Base-by-base conservation (phyloP, 2,797 vertebrate species). In the Tolypeutes matacus region DNA sequence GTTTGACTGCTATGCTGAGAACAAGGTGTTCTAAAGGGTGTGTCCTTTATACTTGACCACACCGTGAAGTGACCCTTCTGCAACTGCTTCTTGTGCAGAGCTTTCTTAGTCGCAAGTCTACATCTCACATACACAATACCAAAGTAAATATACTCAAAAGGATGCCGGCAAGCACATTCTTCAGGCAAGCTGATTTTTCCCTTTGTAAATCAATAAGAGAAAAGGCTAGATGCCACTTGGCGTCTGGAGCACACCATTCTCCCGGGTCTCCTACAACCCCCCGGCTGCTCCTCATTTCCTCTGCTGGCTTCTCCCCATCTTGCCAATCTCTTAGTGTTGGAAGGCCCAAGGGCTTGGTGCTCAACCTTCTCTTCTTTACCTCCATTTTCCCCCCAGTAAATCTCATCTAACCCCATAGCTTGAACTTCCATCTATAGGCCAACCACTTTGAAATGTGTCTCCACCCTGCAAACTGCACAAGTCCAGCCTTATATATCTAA, bases 1-100 rank as follows among this genome's bases (percentile, higher is more conserved):
- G 14, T 34, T 29, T 6, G 6, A 62, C 2, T 21, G 46, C 21
- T 53, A 27, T 0, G 0, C 1, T 1, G 15, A 62, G 56, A 87
- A 82, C 7, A 5, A 31, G 3, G 56, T 51, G 34, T 53, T 80
- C 51, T 56, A 36, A 64, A 27, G 81, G 85, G 21, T 10, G 4
- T 15, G 8, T 10, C 42, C 34, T 31, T 51, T 31, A n/a, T 7
- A 25, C 53, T 0, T 0, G 27, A 70, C 12, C n/a, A 46, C 17
- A 49, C 3, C 0, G 53, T 7, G 2, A 56, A 21, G 34, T 36
- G 46, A 78, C 27, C 21, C 23, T 17, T 25, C 0, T 14, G 27
- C 31, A 51, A 78, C 23, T 7, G 7, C 60, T 70, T 72, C 92
- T 46, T 15, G 8, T 36, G 64, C 9, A 65, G 69, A 92, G 34